Conservation (phyloP, 2,113 vertebrate genomes). For the Corvus cornix region DNA sequence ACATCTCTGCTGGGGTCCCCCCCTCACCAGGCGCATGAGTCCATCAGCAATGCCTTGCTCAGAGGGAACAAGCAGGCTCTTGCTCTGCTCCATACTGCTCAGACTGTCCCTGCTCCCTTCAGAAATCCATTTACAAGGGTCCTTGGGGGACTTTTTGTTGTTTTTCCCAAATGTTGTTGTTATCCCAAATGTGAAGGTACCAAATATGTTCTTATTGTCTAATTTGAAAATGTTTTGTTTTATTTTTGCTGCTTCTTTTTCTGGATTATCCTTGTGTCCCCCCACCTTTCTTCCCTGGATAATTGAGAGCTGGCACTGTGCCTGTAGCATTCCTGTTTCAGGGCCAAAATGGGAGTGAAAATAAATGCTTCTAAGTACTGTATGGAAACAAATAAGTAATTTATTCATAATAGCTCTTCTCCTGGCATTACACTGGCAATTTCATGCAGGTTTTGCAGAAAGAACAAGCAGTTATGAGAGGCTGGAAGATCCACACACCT, state of each 20-base stretch:
- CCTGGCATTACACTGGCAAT: background rate
- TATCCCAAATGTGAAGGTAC: background rate
- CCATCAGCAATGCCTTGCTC: background rate
- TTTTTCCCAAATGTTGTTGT: background rate
- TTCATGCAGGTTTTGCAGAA: background rate
- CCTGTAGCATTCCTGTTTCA: background rate
- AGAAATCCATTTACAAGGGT: background rate
- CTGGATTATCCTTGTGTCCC: background rate
- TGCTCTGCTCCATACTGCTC: background rate
- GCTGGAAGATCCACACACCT: background rate
- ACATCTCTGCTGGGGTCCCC: rapidly evolving
- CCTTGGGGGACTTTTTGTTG: background rate
- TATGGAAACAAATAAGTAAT: slow-evolving; percentile 35
- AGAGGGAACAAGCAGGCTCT: background rate
- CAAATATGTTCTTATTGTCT: background rate
- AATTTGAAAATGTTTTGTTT: background rate
- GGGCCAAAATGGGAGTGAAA: slow-evolving; percentile 52
- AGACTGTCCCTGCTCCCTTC: background rate
- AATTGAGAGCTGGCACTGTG: background rate
- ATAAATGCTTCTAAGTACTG: slow-evolving; percentile 28
- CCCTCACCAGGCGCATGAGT: rapidly evolving
- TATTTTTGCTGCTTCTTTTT: background rate
- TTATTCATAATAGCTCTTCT: background rate
- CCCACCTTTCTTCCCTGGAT: background rate
- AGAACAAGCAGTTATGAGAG: background rate